Conservation (phyloP, 2,113 vertebrate genomes). For the Hirundichthys speculiger region DNA sequence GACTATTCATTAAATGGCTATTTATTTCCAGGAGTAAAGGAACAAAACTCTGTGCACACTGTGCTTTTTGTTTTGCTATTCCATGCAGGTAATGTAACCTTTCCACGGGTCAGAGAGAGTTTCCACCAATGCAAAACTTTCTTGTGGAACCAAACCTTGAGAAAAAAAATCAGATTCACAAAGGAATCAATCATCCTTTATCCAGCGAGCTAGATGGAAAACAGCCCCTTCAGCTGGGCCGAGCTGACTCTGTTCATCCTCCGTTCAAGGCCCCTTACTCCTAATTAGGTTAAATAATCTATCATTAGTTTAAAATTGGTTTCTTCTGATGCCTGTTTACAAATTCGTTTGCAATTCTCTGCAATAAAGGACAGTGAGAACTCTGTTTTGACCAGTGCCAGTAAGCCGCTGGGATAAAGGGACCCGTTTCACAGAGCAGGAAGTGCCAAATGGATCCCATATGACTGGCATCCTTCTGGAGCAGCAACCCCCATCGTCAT, state of each 20-base stretch:
- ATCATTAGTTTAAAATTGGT: background rate
- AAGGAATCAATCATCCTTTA: slow-evolving; percentile 43
- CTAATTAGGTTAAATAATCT: slow-evolving; percentile 11
- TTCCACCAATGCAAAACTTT: slow-evolving; percentile 13
- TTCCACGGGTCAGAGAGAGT: background rate
- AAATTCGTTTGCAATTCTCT: slow-evolving; percentile 6
- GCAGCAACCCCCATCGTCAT: slow-evolving; percentile 57
- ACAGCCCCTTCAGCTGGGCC: slow-evolving; percentile 38
- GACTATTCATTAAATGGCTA: no score
- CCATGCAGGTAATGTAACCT: slow-evolving; percentile 1
- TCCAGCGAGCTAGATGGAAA: slow-evolving; percentile 44
- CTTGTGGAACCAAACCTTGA: slow-evolving; percentile 45
- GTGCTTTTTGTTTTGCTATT: background rate
- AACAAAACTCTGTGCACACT: background rate
- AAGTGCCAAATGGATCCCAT: slow-evolving; percentile 73
- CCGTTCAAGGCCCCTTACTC: background rate
- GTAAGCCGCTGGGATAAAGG: slow-evolving; percentile 27
- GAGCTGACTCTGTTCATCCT: slow-evolving; percentile 9
- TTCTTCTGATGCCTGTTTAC: slow-evolving; percentile 3
- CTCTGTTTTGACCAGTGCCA: slow-evolving; percentile 37
- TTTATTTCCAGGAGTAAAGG: no score
- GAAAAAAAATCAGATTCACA: slow-evolving; percentile 51
- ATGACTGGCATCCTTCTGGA: slow-evolving; percentile 59
- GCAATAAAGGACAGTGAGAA: slow-evolving; percentile 15
- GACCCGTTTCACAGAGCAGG: slow-evolving; percentile 50